These are phyloP conservation scores for Eudyptes chrysolophus DNA, from an alignment of 2,113 vertebrate genomes.

Conservation along the genomic window DNA sequence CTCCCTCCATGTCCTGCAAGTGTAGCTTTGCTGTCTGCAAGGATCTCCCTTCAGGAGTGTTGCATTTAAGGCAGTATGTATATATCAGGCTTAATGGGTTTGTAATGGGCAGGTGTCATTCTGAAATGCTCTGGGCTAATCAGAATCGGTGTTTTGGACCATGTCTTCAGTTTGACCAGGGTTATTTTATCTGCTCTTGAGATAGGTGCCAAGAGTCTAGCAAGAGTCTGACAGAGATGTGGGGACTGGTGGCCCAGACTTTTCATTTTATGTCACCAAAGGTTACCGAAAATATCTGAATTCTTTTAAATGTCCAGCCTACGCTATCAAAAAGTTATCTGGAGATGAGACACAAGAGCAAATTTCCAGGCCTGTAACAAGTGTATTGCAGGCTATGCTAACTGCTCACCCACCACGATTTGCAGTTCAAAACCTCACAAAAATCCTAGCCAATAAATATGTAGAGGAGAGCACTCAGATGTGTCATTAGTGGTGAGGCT, in stretches of 20 bases:
- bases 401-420: background rate
- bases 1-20: background rate
- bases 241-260: no score
- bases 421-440: background rate
- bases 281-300: background rate
- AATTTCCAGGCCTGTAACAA: background rate
- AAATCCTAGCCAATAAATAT: background rate
- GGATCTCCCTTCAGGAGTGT: background rate
- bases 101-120: background rate
- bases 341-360: background rate
- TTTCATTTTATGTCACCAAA: background rate
- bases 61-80: background rate
- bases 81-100: background rate
- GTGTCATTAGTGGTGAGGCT: background rate
- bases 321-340: background rate
- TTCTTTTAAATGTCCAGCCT: background rate
- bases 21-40: background rate
- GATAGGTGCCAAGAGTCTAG: background rate
- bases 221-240: background rate
- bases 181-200: background rate
- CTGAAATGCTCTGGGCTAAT: background rate
- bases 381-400: background rate
- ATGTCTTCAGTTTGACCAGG: fast-evolving
- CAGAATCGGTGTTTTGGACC: background rate
- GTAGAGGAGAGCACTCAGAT: background rate